These are phyloP conservation scores for Pachymerium ferrugineum DNA, from an alignment of 2,888 invertebrate genomes.

Conservation along the genomic window DNA sequence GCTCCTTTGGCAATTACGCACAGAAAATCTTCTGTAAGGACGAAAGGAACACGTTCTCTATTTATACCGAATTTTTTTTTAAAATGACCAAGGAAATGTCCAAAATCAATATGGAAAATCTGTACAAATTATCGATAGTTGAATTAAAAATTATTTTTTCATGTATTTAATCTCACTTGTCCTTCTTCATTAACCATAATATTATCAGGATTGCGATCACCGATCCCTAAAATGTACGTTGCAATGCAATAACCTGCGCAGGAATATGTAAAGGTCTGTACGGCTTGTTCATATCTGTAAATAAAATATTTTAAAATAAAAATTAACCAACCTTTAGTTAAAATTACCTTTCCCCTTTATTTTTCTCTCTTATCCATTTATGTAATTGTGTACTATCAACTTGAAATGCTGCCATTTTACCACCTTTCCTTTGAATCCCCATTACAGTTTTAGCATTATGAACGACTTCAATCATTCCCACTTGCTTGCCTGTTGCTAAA, in stretches of 20 bases:
- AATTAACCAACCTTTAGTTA: background rate
- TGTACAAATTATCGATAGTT: conserved; percentile 56
- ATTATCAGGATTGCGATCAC: conserved; percentile 58
- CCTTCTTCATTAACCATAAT: conserved; percentile 58
- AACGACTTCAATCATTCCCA: conserved; percentile 54
- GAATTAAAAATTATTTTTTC: conserved; percentile 59
- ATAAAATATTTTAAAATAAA: background rate
- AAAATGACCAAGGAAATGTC: conserved; percentile 86
- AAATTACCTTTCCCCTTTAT: conserved; percentile 44
- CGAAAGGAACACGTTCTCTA: conserved; percentile 73
- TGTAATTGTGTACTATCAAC: conserved; percentile 52
- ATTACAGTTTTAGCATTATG: conserved; percentile 56
- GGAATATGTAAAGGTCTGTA: conserved; percentile 56
- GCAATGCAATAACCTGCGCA: conserved; percentile 60
- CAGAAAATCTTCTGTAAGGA: conserved; percentile 57
- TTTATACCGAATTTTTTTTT: conserved; percentile 92
- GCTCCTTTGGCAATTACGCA: conserved; percentile 56
- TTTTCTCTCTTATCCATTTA: conserved; percentile 53
- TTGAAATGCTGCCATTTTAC: conserved; percentile 52
- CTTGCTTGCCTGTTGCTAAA: conserved; percentile 53
- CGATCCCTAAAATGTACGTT: conserved; percentile 58
- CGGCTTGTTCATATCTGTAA: conserved; percentile 52
- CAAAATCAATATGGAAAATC: conserved; percentile 89
- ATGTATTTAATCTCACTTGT: conserved; percentile 53
- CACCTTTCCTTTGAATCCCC: conserved; percentile 53